Percentiles rank a stretch among this genome's conserved stretches.
These are phyloP conservation scores for Donacobius atricapilla DNA, from an alignment of 2,113 vertebrate genomes.

Conservation along the genomic window DNA sequence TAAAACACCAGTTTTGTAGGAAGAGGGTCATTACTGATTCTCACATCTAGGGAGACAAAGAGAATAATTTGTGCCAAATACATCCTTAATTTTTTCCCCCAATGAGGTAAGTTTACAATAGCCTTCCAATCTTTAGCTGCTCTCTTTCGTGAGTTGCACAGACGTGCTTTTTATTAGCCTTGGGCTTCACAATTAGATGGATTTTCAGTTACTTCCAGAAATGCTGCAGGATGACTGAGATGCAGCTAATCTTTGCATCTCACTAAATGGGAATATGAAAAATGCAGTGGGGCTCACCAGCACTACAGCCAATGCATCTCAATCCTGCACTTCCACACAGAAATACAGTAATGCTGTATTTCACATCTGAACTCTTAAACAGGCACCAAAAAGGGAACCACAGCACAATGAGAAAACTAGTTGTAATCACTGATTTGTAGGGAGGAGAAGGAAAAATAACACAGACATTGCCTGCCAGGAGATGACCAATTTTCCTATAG, in stretches of 20 bases:
- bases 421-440: conserved; percentile 6
- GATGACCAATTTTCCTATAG: conserved; percentile 53
- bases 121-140: conserved; percentile 3
- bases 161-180: conserved; percentile 39
- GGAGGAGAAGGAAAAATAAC: conserved; percentile 19
- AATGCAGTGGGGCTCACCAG: conserved; percentile 18
- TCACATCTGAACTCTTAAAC: background rate
- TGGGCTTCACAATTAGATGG: conserved; percentile 25
- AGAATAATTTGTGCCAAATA: conserved; percentile 38
- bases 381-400: background rate
- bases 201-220: conserved; percentile 47
- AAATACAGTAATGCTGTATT: background rate
- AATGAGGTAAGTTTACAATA: conserved; percentile 27
- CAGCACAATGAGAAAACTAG: background rate
- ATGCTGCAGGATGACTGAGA: conserved; percentile 1
- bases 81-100: conserved; percentile 33
- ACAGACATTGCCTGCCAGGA: background rate
- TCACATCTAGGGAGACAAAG: conserved; percentile 29
- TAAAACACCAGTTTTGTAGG: background rate
- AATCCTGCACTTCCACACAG: conserved; percentile 2
- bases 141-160: background rate
- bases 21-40: conserved; percentile 12
- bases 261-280: conserved; percentile 33
- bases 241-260: background rate
- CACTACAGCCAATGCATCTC: conserved; percentile 20